These are phyloP conservation scores for Heloderma charlesbogerti DNA, from an alignment of 2,113 vertebrate genomes.

Conservation along the genomic window DNA sequence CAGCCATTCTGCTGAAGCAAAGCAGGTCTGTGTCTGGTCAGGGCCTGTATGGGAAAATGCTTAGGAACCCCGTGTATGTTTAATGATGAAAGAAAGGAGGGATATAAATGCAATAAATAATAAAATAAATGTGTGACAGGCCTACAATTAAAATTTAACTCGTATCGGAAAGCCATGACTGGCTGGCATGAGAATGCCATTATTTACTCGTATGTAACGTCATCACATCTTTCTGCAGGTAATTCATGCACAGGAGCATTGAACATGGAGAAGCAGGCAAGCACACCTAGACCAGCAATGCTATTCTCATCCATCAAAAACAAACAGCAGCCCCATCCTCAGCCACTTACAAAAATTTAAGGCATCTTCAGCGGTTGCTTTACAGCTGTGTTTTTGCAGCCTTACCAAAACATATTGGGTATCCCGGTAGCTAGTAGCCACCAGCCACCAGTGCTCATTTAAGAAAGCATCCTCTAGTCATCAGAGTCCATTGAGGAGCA, in stretches of 20 bases:
- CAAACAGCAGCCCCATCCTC: no score
- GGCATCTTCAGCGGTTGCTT: no score
- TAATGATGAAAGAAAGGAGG: neutral
- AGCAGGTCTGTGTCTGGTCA: neutral
- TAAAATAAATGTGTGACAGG: neutral
- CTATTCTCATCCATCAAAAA: neutral
- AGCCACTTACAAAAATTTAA: no score
- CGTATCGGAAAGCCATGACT: neutral
- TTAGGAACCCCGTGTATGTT: neutral
- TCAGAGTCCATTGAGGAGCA: no score
- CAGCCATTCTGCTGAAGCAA: neutral
- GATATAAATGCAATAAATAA: neutral
- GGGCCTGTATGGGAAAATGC: no score
- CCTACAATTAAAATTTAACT: neutral
- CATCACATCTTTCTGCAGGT: neutral
- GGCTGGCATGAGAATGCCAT: neutral
- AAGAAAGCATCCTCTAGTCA: neutral
- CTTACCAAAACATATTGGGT: neutral
- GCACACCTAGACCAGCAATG: neutral
- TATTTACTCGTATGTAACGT: neutral
- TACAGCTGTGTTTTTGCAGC: no score
- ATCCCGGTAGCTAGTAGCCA: neutral
- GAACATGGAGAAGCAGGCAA: neutral
- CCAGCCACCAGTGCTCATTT: neutral
- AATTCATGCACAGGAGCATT: neutral